Evolutionary conservation across 2,113 vertebrate genomes (phyloP).

Genomic region (Brachyistius frenatus): DNA sequence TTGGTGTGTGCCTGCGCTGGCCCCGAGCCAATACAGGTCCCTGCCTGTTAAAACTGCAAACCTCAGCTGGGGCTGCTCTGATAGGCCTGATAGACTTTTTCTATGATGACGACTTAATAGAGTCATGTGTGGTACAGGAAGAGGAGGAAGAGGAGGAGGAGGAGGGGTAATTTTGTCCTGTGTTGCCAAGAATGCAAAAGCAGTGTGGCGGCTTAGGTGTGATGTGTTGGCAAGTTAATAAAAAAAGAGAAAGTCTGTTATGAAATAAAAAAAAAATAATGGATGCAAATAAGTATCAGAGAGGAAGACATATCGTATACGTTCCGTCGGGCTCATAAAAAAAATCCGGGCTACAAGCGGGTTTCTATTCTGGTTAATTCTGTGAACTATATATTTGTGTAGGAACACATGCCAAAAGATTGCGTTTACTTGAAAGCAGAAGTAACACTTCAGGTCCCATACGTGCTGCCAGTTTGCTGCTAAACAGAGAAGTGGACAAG

Average conservation of each 20-base stretch:
- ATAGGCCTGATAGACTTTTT: not conserved
- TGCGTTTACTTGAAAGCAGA: slow-evolving; percentile 62
- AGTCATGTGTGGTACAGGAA: not conserved
- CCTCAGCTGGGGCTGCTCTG: slow-evolving; percentile 19
- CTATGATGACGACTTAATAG: not conserved
- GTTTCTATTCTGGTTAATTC: not conserved
- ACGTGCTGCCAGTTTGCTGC: slow-evolving; percentile 7
- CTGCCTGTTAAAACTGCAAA: slow-evolving; percentile 37
- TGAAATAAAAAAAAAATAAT: not conserved
- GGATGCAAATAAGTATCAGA: not conserved
- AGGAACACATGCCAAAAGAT: not conserved
- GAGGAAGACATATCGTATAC: not conserved
- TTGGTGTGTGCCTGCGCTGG: slow-evolving; percentile 37
- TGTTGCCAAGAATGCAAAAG: no score
- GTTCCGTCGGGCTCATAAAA: not conserved
- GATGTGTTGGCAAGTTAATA: no score
- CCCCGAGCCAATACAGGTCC: slow-evolving; percentile 37
- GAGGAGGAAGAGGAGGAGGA: no score
- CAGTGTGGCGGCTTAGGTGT: no score
- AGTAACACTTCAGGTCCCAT: slow-evolving; percentile 48
- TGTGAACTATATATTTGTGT: not conserved
- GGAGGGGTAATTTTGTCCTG: no score
- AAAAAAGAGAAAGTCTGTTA: no score
- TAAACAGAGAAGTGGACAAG: slow-evolving; percentile 63
- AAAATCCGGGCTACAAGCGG: not conserved